Percentiles rank a stretch among this genome's conserved stretches.
These are phyloP conservation scores for Ophraella communa DNA, from an alignment of 2,888 invertebrate genomes.

Conservation along the genomic window DNA sequence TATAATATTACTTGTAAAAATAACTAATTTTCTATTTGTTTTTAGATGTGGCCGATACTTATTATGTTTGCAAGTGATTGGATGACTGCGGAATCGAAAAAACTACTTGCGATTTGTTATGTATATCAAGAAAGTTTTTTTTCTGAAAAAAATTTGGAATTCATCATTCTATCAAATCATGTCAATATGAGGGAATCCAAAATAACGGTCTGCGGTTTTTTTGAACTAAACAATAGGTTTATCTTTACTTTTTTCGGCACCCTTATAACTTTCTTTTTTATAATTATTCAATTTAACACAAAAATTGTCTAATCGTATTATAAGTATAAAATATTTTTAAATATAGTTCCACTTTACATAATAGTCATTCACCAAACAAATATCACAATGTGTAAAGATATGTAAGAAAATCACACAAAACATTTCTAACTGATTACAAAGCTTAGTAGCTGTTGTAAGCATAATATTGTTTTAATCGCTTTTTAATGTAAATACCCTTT, in stretches of 20 bases:
- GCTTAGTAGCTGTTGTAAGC: too few species aligned
- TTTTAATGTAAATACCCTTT: too few species aligned
- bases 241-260: slow-evolving; percentile 24
- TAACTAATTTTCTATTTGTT: too few species aligned
- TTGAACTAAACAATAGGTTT: slow-evolving; percentile 21
- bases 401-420: too few species aligned
- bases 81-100: slow-evolving; percentile 23
- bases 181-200: slow-evolving; percentile 16
- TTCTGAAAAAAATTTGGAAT: slow-evolving; percentile 27
- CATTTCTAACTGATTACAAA: too few species aligned
- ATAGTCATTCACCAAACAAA: too few species aligned
- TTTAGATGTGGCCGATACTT: slow-evolving; percentile 22
- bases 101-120: slow-evolving; percentile 23
- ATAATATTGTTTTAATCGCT: too few species aligned
- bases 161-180: slow-evolving; percentile 25
- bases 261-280: slow-evolving; percentile 27
- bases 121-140: slow-evolving; percentile 28
- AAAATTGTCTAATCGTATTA: too few species aligned
- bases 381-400: too few species aligned
- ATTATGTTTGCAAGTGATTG: slow-evolving; percentile 28
- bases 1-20: too few species aligned
- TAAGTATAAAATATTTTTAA: too few species aligned
- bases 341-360: too few species aligned
- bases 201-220: slow-evolving; percentile 24
- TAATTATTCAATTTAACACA: slow-evolving; percentile 26